These are phyloP conservation scores for Tiliacea citrago DNA, from an alignment of 2,888 invertebrate species.

Conservation along the genomic window DNA sequence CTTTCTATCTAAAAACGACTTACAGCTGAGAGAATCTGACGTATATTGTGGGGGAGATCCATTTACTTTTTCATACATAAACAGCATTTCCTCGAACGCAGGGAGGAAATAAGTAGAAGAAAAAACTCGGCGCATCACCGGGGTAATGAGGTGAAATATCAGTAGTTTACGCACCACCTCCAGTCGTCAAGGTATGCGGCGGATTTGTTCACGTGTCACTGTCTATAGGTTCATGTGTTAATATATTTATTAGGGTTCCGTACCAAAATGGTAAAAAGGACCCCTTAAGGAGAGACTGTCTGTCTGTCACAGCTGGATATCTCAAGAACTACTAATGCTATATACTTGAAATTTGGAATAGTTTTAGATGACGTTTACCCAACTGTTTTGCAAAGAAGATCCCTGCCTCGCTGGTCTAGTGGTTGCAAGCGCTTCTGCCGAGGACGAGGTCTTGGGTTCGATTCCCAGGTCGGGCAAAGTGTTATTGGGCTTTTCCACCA, in stretches of 20 bases:
- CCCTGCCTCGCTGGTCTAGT: too few species aligned
- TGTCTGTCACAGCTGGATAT: too few species aligned
- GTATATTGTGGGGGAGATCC: slow-evolving; percentile 25
- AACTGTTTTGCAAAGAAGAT: too few species aligned
- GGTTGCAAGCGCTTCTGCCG: too few species aligned
- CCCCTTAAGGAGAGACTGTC: too few species aligned
- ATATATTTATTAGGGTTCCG: neutral
- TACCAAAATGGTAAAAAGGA: too few species aligned
- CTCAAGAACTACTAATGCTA: too few species aligned
- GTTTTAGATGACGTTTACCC: too few species aligned
- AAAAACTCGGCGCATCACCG: slow-evolving; percentile 55
- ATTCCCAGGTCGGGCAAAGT: too few species aligned
- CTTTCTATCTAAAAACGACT: slow-evolving; percentile 35
- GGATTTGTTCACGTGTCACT: slow-evolving; percentile 5
- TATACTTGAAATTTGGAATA: too few species aligned
- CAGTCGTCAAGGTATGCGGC: slow-evolving; percentile 52
- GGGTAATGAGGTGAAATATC: slow-evolving; percentile 79
- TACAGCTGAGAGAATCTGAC: slow-evolving; percentile 27
- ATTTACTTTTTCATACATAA: slow-evolving; percentile 45
- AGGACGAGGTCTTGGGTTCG: too few species aligned
- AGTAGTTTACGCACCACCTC: slow-evolving; percentile 75
- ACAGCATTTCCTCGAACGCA: slow-evolving; percentile 30
- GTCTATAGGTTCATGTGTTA: neutral
- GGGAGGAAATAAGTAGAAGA: slow-evolving; percentile 60
- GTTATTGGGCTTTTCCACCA: too few species aligned